Evolutionary conservation across 2,888 invertebrate species (phyloP), one percentile per base, ranked within the genome.

Genomic region (Digitonthophagus gazella): DNA sequence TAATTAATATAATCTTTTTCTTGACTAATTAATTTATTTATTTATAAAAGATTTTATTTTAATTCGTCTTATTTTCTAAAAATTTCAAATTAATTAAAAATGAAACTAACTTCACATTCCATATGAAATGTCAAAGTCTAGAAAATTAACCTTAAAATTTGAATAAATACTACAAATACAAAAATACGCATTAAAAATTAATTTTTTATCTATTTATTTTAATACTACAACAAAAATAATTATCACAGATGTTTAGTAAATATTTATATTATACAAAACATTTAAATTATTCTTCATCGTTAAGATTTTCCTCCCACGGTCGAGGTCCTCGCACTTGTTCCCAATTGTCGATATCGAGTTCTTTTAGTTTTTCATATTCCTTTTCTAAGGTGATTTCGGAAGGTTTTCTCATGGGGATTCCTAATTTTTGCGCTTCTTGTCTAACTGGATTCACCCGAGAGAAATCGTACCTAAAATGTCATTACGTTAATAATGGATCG

Each of bases 251-350:
- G 28, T 5, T 44, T 44, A 8, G 11, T 44, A 44, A 8, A 44
- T 44, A 2, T 44, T 44, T 44, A 44, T n/a, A n/a, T n/a, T n/a
- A n/a, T n/a, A n/a, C n/a, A n/a, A 15, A 20, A 44, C n/a, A 44
- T 69, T 65, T 20, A n/a, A n/a, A n/a, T n/a, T 69, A 6, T n/a
- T 66, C 66, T 6, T 54, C 22, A 54, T 67, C 56, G 5, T 66
- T 64, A 64, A 57, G 56, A 55, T 77, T 77, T 72, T 88, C 86
- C 78, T 96, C 95, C 95, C 95, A 95, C 0, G 95, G 95, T 67
- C 96, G 85, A 3, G 95, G 92, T 0, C 94, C 94, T 75, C 96
- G 85, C 73, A 90, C 89, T 78, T 95, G 95, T 78, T 93, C 89
- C 96, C 96, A 96, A 75, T 90, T 87, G 73, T 94, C 91, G 74